Percentiles rank a stretch among this genome's conserved stretches.
phyloP scores from a whole-genome alignment of 2,113 vertebrate genomes.

The Neolamprologus modestus region DNA sequence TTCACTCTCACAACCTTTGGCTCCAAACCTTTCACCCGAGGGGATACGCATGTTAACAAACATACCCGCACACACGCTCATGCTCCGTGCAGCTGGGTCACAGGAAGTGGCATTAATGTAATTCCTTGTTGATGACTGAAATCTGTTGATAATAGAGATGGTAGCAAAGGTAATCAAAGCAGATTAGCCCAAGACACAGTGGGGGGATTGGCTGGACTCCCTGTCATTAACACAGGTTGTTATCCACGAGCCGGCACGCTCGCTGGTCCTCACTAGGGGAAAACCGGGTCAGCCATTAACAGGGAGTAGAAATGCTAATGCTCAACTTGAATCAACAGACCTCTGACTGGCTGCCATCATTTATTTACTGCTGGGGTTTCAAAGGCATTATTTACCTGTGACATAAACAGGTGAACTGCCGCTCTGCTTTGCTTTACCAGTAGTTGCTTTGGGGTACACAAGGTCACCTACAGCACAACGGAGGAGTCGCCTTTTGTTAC shows the following conservation, averaged over 20 bases:
- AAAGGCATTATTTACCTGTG: constrained; percentile 33
- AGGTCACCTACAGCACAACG: background rate
- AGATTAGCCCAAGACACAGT: constrained; percentile 74
- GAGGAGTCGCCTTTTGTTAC: background rate
- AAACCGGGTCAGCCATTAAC: constrained; percentile 71
- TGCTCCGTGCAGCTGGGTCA: constrained; percentile 45
- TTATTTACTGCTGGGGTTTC: constrained; percentile 52
- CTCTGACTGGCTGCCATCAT: constrained; percentile 34
- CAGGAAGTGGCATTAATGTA: constrained; percentile 69
- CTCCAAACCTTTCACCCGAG: constrained; percentile 5
- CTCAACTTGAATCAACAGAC: constrained; percentile 62
- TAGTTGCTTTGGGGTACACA: background rate
- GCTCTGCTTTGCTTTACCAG: background rate
- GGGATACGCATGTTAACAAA: constrained; percentile 50
- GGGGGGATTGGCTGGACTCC: constrained; percentile 59
- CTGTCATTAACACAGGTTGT: constrained; percentile 68
- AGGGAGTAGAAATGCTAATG: constrained; percentile 71
- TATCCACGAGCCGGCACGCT: constrained; percentile 51
- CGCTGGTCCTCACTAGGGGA: constrained; percentile 56
- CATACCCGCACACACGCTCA: background rate
- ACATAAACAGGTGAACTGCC: constrained; percentile 18
- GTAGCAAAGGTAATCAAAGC: constrained; percentile 76
- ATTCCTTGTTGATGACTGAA: constrained; percentile 73
- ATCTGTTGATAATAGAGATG: constrained; percentile 80
- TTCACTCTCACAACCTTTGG: constrained; percentile 2